A percentile compares a stretch with the other conserved stretches of the same genome.
Evolutionary conservation across 2,113 vertebrate species (phyloP).

Genomic region (Callaeas wilsoni): DNA sequence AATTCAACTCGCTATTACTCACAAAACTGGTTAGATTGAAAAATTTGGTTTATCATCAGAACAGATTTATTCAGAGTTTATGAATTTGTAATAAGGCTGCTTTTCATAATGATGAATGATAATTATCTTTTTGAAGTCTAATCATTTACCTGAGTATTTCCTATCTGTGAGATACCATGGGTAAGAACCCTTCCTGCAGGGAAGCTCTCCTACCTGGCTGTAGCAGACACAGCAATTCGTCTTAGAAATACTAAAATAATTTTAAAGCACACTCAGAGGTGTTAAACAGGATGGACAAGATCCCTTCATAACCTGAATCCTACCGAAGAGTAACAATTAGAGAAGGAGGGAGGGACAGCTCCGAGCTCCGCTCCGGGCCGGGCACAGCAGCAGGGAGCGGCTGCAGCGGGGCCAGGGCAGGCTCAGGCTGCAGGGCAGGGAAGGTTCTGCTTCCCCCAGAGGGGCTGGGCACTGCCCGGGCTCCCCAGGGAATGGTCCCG

Average conservation of each 20-base stretch:
- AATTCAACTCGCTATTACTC: neutral
- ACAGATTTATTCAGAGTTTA: constrained; percentile 67
- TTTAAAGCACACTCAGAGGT: neutral
- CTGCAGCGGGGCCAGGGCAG: neutral
- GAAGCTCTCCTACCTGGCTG: neutral
- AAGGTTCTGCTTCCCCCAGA: neutral
- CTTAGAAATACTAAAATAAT: neutral
- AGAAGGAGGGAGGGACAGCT: neutral
- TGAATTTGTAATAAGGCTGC: constrained; percentile 59
- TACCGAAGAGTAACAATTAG: neutral
- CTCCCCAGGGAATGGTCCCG: neutral
- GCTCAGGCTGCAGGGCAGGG: neutral
- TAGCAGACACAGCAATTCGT: neutral
- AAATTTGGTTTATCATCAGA: constrained; percentile 65
- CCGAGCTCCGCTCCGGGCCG: neutral
- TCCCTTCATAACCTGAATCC: neutral
- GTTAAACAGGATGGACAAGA: neutral
- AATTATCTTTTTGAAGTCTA: constrained; percentile 67
- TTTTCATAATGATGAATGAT: constrained; percentile 63
- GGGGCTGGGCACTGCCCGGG: neutral
- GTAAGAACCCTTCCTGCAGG: neutral
- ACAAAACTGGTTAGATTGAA: constrained; percentile 23
- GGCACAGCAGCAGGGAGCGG: neutral
- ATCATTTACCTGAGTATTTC: constrained; percentile 33
- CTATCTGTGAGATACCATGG: neutral